Evolutionary conservation across 2,113 vertebrate genomes (phyloP).

Genomic region (Dipodomys merriami): DNA sequence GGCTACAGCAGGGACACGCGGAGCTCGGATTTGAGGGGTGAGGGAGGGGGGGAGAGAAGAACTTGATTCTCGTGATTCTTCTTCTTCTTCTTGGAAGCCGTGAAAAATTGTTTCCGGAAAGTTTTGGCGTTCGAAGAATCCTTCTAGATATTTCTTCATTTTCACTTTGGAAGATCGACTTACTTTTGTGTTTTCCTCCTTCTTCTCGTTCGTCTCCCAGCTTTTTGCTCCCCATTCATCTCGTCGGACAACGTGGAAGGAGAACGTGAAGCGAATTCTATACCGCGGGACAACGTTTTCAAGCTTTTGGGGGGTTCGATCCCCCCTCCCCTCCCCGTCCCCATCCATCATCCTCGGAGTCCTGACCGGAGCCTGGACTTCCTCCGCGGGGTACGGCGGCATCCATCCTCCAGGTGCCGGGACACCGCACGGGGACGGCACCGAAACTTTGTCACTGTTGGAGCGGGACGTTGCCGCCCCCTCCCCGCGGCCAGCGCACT

Average conservation of each 20-base stretch:
- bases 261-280: conserved; percentile 53
- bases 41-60: no score
- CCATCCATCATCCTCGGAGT: background rate
- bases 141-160: conserved; percentile 70
- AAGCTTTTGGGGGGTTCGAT: conserved; percentile 51
- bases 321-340: background rate
- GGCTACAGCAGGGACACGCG: conserved; percentile 78
- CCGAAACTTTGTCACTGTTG: conserved; percentile 68
- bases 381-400: conserved; percentile 50
- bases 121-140: conserved; percentile 61
- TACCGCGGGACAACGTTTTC: conserved; percentile 17
- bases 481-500: conserved; percentile 30
- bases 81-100: conserved; percentile 52
- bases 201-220: conserved; percentile 45
- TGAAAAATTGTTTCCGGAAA: conserved; percentile 61
- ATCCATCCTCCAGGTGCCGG: conserved; percentile 24
- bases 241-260: conserved; percentile 54
- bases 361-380: conserved; percentile 53
- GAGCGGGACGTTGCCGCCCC: conserved; percentile 46
- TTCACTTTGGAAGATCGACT: conserved; percentile 61
- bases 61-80: conserved; percentile 66
- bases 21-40: conserved; percentile 51
- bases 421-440: conserved; percentile 40
- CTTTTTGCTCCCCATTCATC: conserved; percentile 4
- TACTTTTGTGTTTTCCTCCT: conserved; percentile 44